Evolutionary conservation across 2,888 invertebrate species (phyloP), one percentile per base, ranked within the genome.

Genomic region (Zygothrica quintamaculata): DNA sequence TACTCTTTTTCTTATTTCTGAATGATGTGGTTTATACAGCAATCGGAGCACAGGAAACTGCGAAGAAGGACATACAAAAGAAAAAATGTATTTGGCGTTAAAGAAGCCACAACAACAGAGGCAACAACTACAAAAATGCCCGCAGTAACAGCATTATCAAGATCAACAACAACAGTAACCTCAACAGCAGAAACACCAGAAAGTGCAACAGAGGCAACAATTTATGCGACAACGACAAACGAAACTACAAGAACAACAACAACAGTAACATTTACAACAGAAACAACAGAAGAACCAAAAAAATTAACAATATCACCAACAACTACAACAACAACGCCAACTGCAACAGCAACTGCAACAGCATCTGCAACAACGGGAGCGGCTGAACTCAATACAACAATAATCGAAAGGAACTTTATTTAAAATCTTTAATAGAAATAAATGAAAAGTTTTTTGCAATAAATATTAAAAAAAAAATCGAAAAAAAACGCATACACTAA

Each of bases 381-480:
- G 67, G 53, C 71, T 66, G 75, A 77, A 50, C 69, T 76, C 70
- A 71, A 61, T 16, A 46, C 70, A 62, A 67, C 70, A 62, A 67
- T 51, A 64, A 64, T 65, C 44, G 72, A 77, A 51, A 88, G 80
- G 57, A 74, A 82, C 69, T 55, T 75, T 58, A 82, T 77, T 59
- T 72, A 68, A 73, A 70, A 29, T n/a, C 36, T 31, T 50, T 61
- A 40, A 65, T 62, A 40, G 29, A 68, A 67, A 65, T 29, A 58
- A 71, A 64, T 48, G 33, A 60, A 76, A 56, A 48, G 64, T 77
- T 86, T 59, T 65, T 77, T 82, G 52, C 48, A 79, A 69, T 62
- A 84, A 66, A 60, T 50, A 64, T 48, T 53, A 57, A 31, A 67
- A 57, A 67, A 55, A 57, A 64, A 65, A 44, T 11, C 29, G 18